Evolutionary conservation across 2,113 vertebrate species (phyloP).

Genomic region (Mixornis gularis): DNA sequence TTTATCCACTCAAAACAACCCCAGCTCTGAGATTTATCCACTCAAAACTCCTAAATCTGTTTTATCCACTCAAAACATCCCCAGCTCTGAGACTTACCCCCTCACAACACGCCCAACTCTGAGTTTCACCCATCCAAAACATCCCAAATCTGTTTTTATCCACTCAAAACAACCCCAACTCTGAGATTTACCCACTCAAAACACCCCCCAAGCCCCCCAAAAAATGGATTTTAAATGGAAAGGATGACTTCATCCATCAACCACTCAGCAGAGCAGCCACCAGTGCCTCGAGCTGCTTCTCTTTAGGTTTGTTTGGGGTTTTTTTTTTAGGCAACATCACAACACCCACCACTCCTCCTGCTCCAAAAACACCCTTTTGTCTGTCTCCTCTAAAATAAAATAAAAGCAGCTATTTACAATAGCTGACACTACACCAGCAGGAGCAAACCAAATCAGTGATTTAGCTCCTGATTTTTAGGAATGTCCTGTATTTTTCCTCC

Average conservation of each 20-base stretch:
- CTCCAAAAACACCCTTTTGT: background rate
- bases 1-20: background rate
- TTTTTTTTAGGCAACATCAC: background rate
- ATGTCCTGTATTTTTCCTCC: fast-evolving
- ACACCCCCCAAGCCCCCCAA: background rate
- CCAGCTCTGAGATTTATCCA: fast-evolving
- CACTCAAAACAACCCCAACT: background rate
- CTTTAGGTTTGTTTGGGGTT: background rate
- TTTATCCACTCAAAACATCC: background rate
- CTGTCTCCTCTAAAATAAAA: background rate
- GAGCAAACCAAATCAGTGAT: background rate
- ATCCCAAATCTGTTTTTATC: too few species aligned
- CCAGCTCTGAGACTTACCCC: too few species aligned
- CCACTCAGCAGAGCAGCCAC: background rate
- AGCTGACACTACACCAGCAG: background rate
- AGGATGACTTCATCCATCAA: background rate
- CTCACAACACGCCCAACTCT: too few species aligned
- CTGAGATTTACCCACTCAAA: background rate
- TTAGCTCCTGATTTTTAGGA: background rate
- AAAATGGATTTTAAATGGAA: background rate
- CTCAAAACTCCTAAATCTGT: background rate
- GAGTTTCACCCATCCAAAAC: background rate
- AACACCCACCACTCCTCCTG: background rate
- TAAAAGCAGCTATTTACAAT: background rate
- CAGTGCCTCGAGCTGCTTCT: background rate